These are phyloP conservation scores for Lagocephalus sceleratus DNA, from an alignment of 2,797 vertebrate genomes.

Conservation along the genomic window DNA sequence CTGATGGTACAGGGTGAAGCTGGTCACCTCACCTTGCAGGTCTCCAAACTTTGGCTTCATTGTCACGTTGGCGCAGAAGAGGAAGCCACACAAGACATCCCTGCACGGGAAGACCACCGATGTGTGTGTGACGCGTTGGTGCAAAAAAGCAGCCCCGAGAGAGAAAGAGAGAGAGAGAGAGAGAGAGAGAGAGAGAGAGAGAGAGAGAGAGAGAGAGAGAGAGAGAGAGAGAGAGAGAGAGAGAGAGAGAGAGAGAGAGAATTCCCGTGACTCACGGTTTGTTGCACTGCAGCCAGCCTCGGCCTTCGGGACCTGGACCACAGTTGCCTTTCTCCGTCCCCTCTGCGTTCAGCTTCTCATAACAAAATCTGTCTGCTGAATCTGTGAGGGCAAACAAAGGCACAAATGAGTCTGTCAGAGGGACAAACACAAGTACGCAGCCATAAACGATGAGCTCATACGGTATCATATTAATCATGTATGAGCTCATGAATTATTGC, in stretches of 20 bases:
- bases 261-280: constrained; percentile 83
- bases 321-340: constrained; percentile 93
- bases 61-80: constrained; percentile 88
- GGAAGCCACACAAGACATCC: constrained; percentile 91
- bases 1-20: constrained; percentile 91
- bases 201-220: too few relatives aligned
- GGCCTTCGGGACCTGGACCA: constrained; percentile 81
- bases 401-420: background rate
- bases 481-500: too few relatives aligned
- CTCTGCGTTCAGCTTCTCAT: constrained; percentile 92
- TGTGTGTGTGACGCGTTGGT: too few relatives aligned
- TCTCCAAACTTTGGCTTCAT: constrained; percentile 84
- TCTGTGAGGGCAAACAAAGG: constrained; percentile 55
- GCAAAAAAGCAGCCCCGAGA: too few relatives aligned
- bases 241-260: too few relatives aligned
- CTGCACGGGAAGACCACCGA: constrained; percentile 52
- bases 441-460: too few relatives aligned
- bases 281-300: constrained; percentile 89
- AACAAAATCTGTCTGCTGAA: constrained; percentile 91
- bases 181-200: too few relatives aligned
- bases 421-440: background rate
- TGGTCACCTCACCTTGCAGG: constrained; percentile 87
- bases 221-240: too few relatives aligned
- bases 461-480: too few relatives aligned
- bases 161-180: too few relatives aligned